Evolutionary conservation across 2,113 vertebrate genomes (phyloP).

Genomic region (Microtus montanus): DNA sequence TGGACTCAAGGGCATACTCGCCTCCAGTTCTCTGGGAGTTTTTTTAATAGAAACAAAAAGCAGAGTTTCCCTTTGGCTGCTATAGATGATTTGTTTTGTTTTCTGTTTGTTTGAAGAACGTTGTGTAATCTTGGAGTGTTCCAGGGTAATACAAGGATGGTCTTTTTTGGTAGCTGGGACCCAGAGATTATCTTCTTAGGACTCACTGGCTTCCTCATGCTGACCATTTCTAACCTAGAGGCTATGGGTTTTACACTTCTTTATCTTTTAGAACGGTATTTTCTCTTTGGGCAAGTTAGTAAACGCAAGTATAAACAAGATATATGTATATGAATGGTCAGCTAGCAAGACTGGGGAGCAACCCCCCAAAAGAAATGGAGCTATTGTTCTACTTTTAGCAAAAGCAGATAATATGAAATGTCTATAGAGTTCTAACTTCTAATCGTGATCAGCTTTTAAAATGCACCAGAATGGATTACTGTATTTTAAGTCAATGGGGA

Average conservation of each 20-base stretch:
- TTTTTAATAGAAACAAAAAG: too few relatives aligned
- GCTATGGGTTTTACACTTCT: neutral
- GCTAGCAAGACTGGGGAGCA: neutral
- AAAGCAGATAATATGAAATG: neutral
- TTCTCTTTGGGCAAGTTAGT: neutral
- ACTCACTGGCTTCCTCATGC: neutral
- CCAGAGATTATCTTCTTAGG: neutral
- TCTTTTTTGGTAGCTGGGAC: neutral
- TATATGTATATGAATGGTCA: neutral
- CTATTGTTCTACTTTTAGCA: neutral
- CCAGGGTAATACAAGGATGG: neutral
- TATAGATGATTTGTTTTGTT: neutral
- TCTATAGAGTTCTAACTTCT: neutral
- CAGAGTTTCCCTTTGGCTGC: too few relatives aligned
- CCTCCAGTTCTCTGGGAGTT: too few relatives aligned
- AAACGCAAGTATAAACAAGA: conserved; percentile 12
- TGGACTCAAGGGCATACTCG: neutral
- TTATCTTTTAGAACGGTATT: neutral
- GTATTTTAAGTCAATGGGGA: neutral
- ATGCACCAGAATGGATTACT: neutral
- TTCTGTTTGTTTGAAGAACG: neutral
- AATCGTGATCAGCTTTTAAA: neutral
- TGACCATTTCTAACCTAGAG: neutral
- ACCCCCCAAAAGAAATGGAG: neutral
- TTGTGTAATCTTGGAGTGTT: neutral